phyloP scores from a whole-genome alignment of 2,797 vertebrate genomes.

The Onychomys leucogaster region DNA sequence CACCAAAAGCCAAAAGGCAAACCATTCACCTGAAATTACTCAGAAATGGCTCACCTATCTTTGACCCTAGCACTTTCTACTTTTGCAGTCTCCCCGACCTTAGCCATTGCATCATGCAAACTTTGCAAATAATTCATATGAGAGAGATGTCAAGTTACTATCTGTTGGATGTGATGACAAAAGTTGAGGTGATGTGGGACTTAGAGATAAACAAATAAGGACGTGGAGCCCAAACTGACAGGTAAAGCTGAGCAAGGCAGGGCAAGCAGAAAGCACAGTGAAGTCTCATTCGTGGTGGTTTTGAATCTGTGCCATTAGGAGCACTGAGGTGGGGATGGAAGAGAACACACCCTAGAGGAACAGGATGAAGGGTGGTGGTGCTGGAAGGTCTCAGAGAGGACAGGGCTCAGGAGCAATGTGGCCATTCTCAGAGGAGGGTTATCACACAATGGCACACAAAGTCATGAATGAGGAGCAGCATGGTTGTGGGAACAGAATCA shows the following conservation, averaged over 20 bases:
- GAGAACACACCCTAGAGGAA: not conserved
- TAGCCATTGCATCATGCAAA: not conserved
- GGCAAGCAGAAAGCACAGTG: not conserved
- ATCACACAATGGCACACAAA: not conserved
- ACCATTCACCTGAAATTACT: not conserved
- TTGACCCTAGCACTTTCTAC: not conserved
- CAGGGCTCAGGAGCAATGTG: not conserved
- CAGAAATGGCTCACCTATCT: not conserved
- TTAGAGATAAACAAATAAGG: not conserved
- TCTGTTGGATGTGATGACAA: not conserved
- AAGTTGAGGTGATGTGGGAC: not conserved
- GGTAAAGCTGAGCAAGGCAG: not conserved
- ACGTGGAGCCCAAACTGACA: not conserved
- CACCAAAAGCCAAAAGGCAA: conserved; percentile 31
- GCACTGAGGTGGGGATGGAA: not conserved
- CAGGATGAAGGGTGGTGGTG: too few species aligned
- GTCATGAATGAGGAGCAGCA: not conserved
- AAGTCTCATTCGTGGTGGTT: not conserved
- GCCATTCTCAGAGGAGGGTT: too few species aligned
- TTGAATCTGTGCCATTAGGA: not conserved
- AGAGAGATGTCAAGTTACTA: not conserved
- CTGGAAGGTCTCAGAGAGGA: not conserved
- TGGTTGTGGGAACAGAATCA: not conserved
- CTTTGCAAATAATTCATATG: not conserved
- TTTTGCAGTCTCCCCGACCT: not conserved